Evolutionary conservation across 2,888 invertebrate species (phyloP), one percentile per base, ranked within the genome.

Genomic region (Tipula lateralis): DNA sequence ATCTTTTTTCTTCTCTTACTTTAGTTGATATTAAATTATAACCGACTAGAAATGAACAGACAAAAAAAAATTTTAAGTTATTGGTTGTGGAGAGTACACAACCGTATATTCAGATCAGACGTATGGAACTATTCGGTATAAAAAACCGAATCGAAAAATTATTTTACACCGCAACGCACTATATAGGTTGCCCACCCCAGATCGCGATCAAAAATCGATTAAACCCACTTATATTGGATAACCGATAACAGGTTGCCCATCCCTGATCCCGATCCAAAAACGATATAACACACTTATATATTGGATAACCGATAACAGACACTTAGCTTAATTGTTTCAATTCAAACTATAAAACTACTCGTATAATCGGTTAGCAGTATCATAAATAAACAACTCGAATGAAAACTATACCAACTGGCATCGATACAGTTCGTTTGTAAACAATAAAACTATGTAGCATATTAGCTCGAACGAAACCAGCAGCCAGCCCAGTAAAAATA

Each of bases 11-110:
- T 24, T 19, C 19, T 50, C 7, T 66, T 66, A 66, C 66, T 66
- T 66, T 66, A 66, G 66, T 66, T 66, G 66, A 66, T 66, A 66
- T 66, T 66, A 66, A 66, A 66, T 66, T 66, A 66, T 66, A 66
- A 66, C 66, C 66, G 66, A 24, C 66, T 66, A 66, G 66, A 66
- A 66, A 66, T 66, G 66, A 66, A 66, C 66, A 24, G 24, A 66
- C 19, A 66, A 19, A 66, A 66, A 66, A 24, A 24, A 66, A 66
- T n/a, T 24, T 9, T 24, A 66, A 66, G 66, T 66, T 66, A 24
- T 66, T 66, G 66, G 66, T 24, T 66, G 44, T 66, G 66, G 66
- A 66, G n/a, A n/a, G 66, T 66, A 66, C 13, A 66, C 66, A 66
- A 66, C 66, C 66, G 66, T 66, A 24, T n/a, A n/a, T 66, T 66